Evolutionary conservation across 1,140 invertebrate species (phyloP), one percentile per base, ranked within the genome.

Genomic region (Holotrichia oblita): DNA sequence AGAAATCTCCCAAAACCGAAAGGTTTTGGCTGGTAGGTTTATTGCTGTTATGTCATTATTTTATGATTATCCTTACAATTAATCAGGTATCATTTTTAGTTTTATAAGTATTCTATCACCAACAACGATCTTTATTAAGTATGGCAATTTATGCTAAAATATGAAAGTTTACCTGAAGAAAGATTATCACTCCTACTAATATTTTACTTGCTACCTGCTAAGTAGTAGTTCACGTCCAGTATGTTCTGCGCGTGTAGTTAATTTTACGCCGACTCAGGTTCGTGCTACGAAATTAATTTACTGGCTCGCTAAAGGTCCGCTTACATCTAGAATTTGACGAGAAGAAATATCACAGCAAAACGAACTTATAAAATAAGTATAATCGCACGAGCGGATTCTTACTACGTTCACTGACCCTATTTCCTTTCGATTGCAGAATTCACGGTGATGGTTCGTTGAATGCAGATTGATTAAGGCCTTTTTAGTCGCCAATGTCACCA

Each of bases 351-450:
- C 42, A 9, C 42, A n/a, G 42, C 14, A 44, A 44, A 44, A 6
- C 7, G 42, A 44, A 44, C 0, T 55, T 0, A 2, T n/a, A 44
- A 4, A 44, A 44, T 55, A n/a, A 55, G 48, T n/a, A 55, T 12
- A 55, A 17, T 55, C 14, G 14, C 4, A n/a, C 48, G 14, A 9
- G 2, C 14, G 14, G 17, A 14, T 55, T 55, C 48, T 10, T n/a
- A n/a, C 14, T 17, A 55, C 48, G 48, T 55, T 55, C 48, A 55
- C 48, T 55, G 48, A 55, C 48, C 48, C 14, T 55, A 55, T 55
- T 55, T n/a, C 17, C 12, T 55, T 55, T 17, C 14, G 12, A n/a
- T 55, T 55, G 48, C 27, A 34, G 27, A 34, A 34, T 34, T 34
- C 27, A n/a, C 17, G 10, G 14, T 55, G 48, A 55, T 55, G 48